phyloP scores from a whole-genome alignment of 2,797 vertebrate species.

The Fistularia commersonii region DNA sequence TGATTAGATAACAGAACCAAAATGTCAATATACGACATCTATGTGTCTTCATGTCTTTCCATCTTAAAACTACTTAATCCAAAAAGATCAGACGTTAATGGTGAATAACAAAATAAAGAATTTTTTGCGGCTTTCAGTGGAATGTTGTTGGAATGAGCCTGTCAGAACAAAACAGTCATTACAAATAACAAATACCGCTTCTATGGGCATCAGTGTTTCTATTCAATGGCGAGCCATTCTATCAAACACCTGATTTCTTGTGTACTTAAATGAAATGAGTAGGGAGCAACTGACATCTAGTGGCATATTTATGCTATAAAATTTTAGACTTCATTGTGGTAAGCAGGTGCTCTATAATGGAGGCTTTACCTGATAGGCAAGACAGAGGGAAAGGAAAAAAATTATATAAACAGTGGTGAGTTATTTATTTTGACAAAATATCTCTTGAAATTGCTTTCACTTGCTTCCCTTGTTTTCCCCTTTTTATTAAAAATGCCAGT shows the following conservation, averaged over 20 bases:
- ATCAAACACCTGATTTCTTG: no score
- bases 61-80: background rate
- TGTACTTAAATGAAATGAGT: background rate
- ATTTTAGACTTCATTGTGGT: background rate
- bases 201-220: background rate
- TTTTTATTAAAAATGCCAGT: no score
- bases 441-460: no score
- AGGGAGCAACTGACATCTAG: conserved; percentile 39
- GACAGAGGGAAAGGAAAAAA: background rate
- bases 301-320: conserved; percentile 12
- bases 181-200: background rate
- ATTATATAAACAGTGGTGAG: no score
- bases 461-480: no score
- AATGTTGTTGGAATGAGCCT: no score
- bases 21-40: no score
- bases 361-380: background rate
- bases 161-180: no score
- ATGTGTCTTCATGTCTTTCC: no score
- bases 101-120: background rate
- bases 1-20: no score
- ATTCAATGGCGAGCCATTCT: background rate
- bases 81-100: background rate
- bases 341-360: no score
- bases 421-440: no score
- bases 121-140: background rate